Conservation (phyloP, 2,113 vertebrate species). For the Thymallus thymallus region DNA sequence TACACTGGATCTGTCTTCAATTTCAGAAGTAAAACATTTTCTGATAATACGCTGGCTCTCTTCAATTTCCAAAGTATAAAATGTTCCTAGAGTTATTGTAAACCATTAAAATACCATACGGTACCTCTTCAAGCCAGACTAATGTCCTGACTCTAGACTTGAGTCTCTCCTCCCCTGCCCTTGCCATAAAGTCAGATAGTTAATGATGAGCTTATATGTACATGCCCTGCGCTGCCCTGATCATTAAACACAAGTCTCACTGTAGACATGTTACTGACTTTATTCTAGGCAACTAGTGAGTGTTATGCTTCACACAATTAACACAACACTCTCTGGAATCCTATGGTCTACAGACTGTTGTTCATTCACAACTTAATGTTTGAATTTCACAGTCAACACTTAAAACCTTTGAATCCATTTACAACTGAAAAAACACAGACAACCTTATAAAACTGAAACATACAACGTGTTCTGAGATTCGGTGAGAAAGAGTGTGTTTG, state of each 20-base stretch:
- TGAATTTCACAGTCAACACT: constrained; percentile 32
- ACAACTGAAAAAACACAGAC: constrained; percentile 48
- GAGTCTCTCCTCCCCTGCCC: constrained; percentile 8
- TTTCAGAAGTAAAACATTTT: no score
- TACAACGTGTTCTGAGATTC: constrained; percentile 49
- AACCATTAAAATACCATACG: background rate
- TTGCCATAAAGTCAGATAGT: background rate
- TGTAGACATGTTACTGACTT: no score
- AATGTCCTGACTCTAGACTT: background rate
- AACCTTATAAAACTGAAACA: constrained; percentile 57
- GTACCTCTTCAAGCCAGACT: no score
- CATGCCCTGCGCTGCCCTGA: no score
- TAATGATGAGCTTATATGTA: no score
- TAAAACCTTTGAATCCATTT: constrained; percentile 42
- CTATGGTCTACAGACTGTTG: constrained; percentile 23
- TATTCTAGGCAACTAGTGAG: background rate
- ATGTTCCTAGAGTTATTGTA: no score
- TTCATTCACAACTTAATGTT: constrained; percentile 33
- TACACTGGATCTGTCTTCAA: no score
- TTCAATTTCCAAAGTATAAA: no score
- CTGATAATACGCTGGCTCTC: no score
- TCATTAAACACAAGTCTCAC: no score
- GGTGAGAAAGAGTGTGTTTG: constrained; percentile 62
- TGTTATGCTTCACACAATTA: background rate
- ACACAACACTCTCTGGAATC: background rate